Conservation (phyloP, 1,140 invertebrate species). For the Watersipora subatra region DNA sequence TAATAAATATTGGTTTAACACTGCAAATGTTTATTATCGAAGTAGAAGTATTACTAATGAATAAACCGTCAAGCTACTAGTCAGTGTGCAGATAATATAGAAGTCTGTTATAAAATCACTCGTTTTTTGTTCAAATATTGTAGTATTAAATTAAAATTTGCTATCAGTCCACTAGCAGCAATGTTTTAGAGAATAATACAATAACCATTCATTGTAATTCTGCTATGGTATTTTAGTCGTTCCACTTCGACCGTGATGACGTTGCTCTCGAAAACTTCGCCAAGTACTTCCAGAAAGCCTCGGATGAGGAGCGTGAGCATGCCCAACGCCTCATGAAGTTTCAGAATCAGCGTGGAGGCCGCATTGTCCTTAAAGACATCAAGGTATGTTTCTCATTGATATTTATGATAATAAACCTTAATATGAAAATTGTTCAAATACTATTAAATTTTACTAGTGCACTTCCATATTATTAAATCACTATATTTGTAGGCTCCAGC, state of each 20-base stretch:
- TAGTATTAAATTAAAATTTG: neutral
- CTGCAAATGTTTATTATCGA: neutral
- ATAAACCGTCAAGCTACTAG: neutral
- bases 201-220: neutral
- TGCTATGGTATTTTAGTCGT: conserved; percentile 26
- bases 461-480: neutral
- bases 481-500: conserved; percentile 43
- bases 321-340: conserved; percentile 76
- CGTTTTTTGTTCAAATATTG: neutral
- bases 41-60: neutral
- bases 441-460: neutral
- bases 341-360: conserved; percentile 66
- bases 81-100: neutral
- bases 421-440: neutral
- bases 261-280: conserved; percentile 48
- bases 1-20: conserved; percentile 67
- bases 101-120: neutral
- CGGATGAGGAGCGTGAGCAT: conserved; percentile 71
- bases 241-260: conserved; percentile 59
- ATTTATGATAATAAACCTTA: neutral
- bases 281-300: conserved; percentile 67
- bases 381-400: conserved; percentile 36
- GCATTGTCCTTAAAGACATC: conserved; percentile 49
- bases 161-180: neutral
- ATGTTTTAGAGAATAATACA: neutral